Percentiles rank a stretch among this genome's conserved stretches.
Conservation (phyloP, 2,113 vertebrate species). For the Gila orcuttii region DNA sequence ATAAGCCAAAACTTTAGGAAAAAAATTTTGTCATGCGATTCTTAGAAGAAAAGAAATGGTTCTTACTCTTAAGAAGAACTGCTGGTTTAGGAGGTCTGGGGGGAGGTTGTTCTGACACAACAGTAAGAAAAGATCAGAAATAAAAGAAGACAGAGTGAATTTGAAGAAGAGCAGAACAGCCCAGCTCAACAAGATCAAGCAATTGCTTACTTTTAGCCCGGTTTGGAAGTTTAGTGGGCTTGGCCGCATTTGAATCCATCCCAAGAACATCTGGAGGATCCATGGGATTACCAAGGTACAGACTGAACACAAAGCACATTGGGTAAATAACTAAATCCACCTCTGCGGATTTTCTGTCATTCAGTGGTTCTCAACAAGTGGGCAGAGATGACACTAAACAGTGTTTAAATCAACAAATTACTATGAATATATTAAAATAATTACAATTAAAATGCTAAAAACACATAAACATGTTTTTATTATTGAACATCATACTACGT, state of each 20-base stretch:
- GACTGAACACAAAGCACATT: conserved; percentile 69
- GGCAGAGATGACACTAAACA: neutral
- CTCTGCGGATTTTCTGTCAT: neutral
- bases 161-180: neutral
- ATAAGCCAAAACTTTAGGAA: neutral
- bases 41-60: conserved; percentile 62
- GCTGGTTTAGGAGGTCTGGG: conserved; percentile 94
- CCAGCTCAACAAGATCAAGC: neutral
- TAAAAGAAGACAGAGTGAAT: conserved; percentile 5
- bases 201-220: conserved; percentile 87
- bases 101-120: conserved; percentile 85
- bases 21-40: conserved; percentile 63
- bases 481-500: neutral
- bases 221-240: conserved; percentile 88
- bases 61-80: conserved; percentile 90
- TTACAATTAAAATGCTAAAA: neutral
- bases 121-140: conserved; percentile 4
- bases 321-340: neutral
- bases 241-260: conserved; percentile 78
- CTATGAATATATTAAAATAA: too few relatives aligned
- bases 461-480: neutral
- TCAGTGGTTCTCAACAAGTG: neutral
- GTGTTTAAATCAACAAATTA: too few relatives aligned
- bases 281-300: conserved; percentile 98
- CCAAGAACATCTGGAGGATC: conserved; percentile 95